Percentiles rank a stretch among this genome's conserved stretches.
phyloP scores from a whole-genome alignment of 1,140 invertebrate genomes.

The Sminthurinus signatus region DNA sequence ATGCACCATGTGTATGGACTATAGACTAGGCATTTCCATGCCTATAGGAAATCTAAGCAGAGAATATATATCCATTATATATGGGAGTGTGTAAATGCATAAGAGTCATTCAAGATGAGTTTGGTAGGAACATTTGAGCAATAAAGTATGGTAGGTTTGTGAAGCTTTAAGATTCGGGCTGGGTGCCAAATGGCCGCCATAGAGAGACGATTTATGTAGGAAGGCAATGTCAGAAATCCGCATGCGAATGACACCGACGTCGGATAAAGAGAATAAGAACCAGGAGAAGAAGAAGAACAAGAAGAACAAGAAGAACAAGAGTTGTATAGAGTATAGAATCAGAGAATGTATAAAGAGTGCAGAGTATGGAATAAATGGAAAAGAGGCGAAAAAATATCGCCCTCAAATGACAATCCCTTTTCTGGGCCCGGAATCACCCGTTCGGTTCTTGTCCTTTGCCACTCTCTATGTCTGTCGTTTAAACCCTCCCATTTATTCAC shows the following conservation, averaged over 20 bases:
- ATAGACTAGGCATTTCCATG: too few species aligned
- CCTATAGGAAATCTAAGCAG: too few species aligned
- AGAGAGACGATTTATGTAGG: constrained; percentile 33
- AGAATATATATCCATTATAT: too few species aligned
- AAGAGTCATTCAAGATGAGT: constrained; percentile 13
- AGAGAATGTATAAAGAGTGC: too few species aligned
- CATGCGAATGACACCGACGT: constrained; percentile 27
- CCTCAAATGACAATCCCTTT: constrained; percentile 30
- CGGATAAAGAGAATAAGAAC: background rate
- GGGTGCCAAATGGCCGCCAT: constrained; percentile 34
- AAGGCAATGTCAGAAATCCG: constrained; percentile 32
- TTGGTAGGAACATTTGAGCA: constrained; percentile 20
- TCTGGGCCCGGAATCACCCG: constrained; percentile 12
- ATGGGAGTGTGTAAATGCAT: too few species aligned
- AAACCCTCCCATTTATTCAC: constrained; percentile 8
- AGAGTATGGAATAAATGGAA: background rate
- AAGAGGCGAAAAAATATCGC: constrained; percentile 29
- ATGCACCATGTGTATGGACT: too few species aligned
- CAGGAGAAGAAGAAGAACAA: background rate
- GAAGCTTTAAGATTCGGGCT: constrained; percentile 32
- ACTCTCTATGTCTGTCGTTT: constrained; percentile 3
- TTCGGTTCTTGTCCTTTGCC: constrained; percentile 16
- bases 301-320: too few species aligned
- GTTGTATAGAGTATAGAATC: too few species aligned
- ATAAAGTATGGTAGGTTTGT: constrained; percentile 30